Evolutionary conservation across 2,888 invertebrate genomes (phyloP), one percentile per base, ranked within the genome.

Genomic region (Gari tellinella): DNA sequence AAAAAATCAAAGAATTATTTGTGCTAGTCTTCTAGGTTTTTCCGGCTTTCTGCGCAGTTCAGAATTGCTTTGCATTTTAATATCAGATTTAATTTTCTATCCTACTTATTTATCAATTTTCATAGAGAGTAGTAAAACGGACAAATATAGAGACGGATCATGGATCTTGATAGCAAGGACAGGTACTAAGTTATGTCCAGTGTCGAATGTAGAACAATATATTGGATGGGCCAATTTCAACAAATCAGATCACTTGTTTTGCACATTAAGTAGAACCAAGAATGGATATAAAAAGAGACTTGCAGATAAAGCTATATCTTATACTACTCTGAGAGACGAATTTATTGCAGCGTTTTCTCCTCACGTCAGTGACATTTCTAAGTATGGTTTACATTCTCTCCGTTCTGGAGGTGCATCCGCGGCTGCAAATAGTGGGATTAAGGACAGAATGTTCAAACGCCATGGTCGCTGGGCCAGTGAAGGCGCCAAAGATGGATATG

Each of bases 81-180:
- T 26, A 19, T 64, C 48, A 12, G 65, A 72, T 57, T 12, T 61
- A 2, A 10, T 31, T 1, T 58, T 72, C 55, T 14, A 68, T n/a
- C 0, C 4, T 2, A 15, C 41, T 5, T 46, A 56, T 23, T 56
- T 56, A 37, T 14, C 31, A 0, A 23, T 62, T 10, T 62, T 56
- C 14, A 40, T 62, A 5, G 62, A 62, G 51, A 60, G 23, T 0
- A 62, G 62, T 52, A 75, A 74, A 21, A 66, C 69, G 4, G 69
- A 66, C 19, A 65, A 61, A 38, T 65, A 68, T 51, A 41, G 73
- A 21, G 49, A 68, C 17, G 68, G 69, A 19, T 26, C 43, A 14
- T 41, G 40, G 52, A 31, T 70, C 14, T 2, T 64, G 8, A 70
- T 61, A 41, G 15, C 58, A 1, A 45, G 49, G n/a, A 63, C 57